Evolutionary conservation across 37 sponge, comb jelly and placozoan species (phyloP).

Genomic region (Halisarca cf. caerulea): DNA sequence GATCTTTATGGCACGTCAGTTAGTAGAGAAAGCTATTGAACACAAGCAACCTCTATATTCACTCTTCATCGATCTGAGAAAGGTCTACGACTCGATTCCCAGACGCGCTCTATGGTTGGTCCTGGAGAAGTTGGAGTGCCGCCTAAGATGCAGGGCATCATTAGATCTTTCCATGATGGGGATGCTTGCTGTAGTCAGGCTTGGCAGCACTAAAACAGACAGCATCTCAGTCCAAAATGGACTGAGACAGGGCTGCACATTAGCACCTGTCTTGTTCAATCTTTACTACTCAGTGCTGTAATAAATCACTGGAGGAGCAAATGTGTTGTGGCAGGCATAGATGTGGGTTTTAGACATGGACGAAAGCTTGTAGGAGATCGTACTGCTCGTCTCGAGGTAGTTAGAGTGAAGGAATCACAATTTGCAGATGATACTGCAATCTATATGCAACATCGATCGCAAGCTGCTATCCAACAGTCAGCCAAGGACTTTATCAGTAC

Average conservation of each 20-base stretch:
- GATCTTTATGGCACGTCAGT: conserved; percentile 37
- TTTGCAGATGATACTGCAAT: conserved; percentile 44
- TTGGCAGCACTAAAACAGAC: not conserved
- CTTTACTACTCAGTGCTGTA: conserved; percentile 38
- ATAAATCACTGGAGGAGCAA: conserved; percentile 12
- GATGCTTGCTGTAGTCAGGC: conserved; percentile 23
- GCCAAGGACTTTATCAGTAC: not conserved
- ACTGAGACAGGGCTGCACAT: conserved; percentile 33
- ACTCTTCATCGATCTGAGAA: no score
- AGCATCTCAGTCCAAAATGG: conserved; percentile 28
- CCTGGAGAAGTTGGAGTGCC: conserved; percentile 22
- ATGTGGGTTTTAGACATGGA: conserved; percentile 1
- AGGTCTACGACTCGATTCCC: not conserved
- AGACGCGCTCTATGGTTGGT: conserved; percentile 2
- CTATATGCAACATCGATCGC: conserved; percentile 9
- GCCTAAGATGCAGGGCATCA: conserved; percentile 2
- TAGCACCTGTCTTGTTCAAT: conserved; percentile 34
- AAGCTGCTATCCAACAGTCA: not conserved
- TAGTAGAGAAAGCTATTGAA: conserved; percentile 45
- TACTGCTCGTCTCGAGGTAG: conserved; percentile 26
- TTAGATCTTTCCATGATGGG: not conserved
- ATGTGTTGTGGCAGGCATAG: conserved; percentile 30
- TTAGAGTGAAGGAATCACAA: conserved; percentile 20
- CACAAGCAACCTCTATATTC: conserved; percentile 25
- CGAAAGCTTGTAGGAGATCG: conserved; percentile 44